phyloP scores from a whole-genome alignment of 1,140 invertebrate genomes.

The Papilio dardanus region DNA sequence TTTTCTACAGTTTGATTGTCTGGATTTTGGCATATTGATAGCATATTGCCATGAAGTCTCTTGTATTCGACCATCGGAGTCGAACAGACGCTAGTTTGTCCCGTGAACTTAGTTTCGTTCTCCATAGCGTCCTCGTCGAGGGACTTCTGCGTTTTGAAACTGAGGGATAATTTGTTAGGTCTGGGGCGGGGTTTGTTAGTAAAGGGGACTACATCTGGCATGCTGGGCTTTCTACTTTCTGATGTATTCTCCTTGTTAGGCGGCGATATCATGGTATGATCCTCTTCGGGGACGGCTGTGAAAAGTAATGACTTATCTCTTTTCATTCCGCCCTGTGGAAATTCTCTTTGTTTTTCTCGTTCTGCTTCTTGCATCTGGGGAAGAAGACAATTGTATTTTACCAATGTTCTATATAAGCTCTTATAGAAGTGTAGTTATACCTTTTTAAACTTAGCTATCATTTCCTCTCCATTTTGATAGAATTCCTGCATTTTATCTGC shows the following conservation, averaged over 20 bases:
- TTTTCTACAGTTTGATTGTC: slow-evolving; percentile 71
- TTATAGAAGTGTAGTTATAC: slow-evolving; percentile 42
- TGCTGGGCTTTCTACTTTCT: slow-evolving; percentile 62
- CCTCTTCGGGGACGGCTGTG: slow-evolving; percentile 90
- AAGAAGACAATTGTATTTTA: too few relatives aligned
- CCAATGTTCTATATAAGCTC: too few relatives aligned
- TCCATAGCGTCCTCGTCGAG: slow-evolving; percentile 79
- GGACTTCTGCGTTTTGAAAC: slow-evolving; percentile 83
- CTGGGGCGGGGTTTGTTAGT: slow-evolving; percentile 78
- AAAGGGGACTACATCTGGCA: slow-evolving; percentile 81
- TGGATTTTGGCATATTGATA: slow-evolving; percentile 86
- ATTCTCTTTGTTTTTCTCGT: slow-evolving; percentile 64
- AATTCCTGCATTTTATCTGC: slow-evolving; percentile 70
- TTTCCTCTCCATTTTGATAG: slow-evolving; percentile 63
- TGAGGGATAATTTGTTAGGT: slow-evolving; percentile 83
- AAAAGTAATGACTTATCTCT: slow-evolving; percentile 90
- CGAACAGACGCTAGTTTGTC: slow-evolving; percentile 87
- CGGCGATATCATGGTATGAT: slow-evolving; percentile 77
- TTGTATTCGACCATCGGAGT: slow-evolving; percentile 89
- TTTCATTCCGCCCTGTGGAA: slow-evolving; percentile 84
- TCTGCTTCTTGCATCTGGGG: slow-evolving; percentile 73
- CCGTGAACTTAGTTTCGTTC: slow-evolving; percentile 82
- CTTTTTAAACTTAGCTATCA: slow-evolving; percentile 71
- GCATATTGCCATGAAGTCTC: slow-evolving; percentile 86
- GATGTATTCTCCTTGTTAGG: slow-evolving; percentile 60